These are phyloP conservation scores for Cotesia congregata DNA, from an alignment of 2,888 invertebrate genomes.

Conservation along the genomic window DNA sequence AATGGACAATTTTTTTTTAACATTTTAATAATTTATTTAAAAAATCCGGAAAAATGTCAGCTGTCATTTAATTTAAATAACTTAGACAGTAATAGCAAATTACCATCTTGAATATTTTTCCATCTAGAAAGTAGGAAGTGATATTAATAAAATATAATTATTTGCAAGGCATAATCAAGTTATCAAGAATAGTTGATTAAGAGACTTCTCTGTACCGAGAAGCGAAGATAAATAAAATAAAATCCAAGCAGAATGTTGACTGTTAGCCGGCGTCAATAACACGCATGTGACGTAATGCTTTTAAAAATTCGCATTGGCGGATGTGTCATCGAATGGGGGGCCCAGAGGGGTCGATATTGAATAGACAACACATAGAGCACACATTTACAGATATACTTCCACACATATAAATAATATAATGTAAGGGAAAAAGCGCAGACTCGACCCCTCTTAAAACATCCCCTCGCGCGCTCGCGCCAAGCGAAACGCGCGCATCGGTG, in stretches of 20 bases:
- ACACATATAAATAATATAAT: neutral
- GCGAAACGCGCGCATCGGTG: conserved; percentile 35
- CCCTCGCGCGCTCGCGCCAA: conserved; percentile 18
- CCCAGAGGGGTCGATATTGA: conserved; percentile 59
- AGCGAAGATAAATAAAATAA: neutral
- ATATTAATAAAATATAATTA: no score
- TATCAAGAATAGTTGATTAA: neutral
- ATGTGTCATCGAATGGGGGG: conserved; percentile 65
- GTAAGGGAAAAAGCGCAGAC: conserved; percentile 10
- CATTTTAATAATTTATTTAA: no score
- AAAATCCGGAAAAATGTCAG: no score
- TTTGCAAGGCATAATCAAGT: no score
- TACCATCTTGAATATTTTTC: no score
- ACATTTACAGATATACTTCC: neutral
- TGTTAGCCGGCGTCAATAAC: conserved; percentile 39
- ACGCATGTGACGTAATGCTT: conserved; percentile 65
- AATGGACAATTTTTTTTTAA: no score
- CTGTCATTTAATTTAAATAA: no score
- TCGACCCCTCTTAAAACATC: conserved; percentile 9
- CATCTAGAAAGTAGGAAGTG: no score
- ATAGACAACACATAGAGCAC: conserved; percentile 30
- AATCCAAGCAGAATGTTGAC: conserved; percentile 32
- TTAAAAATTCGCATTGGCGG: conserved; percentile 66
- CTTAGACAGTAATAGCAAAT: no score
- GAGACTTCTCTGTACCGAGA: neutral